Conservation (phyloP, 37 sponge, comb jelly and placozoan species). For the Bolinopsis microptera region DNA sequence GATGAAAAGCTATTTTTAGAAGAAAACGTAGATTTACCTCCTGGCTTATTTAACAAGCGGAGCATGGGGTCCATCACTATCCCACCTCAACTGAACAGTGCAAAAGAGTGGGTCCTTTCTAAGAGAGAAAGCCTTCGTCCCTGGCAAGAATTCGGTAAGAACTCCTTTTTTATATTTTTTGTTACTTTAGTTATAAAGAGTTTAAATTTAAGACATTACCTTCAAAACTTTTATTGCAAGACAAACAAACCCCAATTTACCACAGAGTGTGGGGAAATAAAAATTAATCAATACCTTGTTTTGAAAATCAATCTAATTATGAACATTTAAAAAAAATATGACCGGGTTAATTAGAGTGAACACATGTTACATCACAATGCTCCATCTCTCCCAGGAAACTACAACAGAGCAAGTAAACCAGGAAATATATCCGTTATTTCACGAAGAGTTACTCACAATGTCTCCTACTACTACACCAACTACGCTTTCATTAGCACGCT, state of each 20-base stretch:
- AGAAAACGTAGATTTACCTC: not conserved
- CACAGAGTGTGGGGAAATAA: too few species aligned
- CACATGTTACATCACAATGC: not conserved
- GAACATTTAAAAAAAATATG: too few species aligned
- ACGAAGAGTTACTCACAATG: slow-evolving; percentile 27
- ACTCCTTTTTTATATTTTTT: not conserved
- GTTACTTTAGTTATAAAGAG: too few species aligned
- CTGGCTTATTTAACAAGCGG: not conserved
- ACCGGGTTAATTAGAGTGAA: not conserved
- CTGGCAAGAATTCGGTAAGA: slow-evolving; percentile 60
- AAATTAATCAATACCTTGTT: too few species aligned
- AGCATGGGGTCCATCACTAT: slow-evolving; percentile 19
- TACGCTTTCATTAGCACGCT: slow-evolving; percentile 51
- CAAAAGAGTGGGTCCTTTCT: slow-evolving; percentile 23
- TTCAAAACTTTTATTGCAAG: too few species aligned
- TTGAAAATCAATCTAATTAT: too few species aligned
- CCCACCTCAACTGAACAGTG: not conserved
- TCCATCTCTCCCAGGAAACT: slow-evolving; percentile 37
- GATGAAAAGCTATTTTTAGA: slow-evolving; percentile 45
- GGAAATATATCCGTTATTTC: not conserved
- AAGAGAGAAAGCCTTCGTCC: slow-evolving; percentile 38
- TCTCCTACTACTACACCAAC: slow-evolving; percentile 61
- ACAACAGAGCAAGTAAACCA: slow-evolving; percentile 53
- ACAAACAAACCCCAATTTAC: too few species aligned
- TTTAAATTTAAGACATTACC: too few species aligned